Conservation (phyloP, 1,140 invertebrate genomes). For the Potamilus streckersoni region DNA sequence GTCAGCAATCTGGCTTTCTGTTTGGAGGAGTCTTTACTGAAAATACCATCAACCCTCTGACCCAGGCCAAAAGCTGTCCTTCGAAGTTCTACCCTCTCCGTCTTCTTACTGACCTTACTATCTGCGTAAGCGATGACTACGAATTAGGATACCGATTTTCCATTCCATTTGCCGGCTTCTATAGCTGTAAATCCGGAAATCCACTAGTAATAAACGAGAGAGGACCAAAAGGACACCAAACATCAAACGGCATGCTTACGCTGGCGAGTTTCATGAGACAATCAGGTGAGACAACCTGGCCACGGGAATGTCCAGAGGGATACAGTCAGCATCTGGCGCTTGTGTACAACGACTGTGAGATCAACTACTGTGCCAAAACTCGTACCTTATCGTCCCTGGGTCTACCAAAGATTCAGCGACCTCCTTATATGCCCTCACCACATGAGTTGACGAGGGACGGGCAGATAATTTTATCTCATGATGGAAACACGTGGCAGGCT, state of each 20-base stretch:
- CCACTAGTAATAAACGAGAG: conserved; percentile 26
- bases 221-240: too few species aligned
- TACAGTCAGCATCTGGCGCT: conserved; percentile 52
- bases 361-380: conserved; percentile 51
- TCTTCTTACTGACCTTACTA: conserved; percentile 22
- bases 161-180: conserved; percentile 50
- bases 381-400: conserved; percentile 32
- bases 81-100: conserved; percentile 26
- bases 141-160: conserved; percentile 38
- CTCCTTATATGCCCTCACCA: conserved; percentile 42
- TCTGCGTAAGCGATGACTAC: conserved; percentile 49
- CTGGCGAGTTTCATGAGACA: conserved; percentile 11
- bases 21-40: conserved; percentile 44
- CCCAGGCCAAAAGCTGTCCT: conserved; percentile 34
- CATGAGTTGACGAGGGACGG: neutral
- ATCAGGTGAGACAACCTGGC: conserved; percentile 23
- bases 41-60: conserved; percentile 29
- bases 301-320: conserved; percentile 44
- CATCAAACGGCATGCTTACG: neutral
- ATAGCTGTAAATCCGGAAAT: conserved; percentile 45
- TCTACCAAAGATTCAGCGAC: conserved; percentile 37
- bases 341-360: conserved; percentile 47
- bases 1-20: conserved; percentile 29
- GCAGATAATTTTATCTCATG: conserved; percentile 1
- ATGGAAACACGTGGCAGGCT: conserved; percentile 13